Evolutionary conservation across 2,888 invertebrate species (phyloP).

Genomic region (Agrilus cyanescens): DNA sequence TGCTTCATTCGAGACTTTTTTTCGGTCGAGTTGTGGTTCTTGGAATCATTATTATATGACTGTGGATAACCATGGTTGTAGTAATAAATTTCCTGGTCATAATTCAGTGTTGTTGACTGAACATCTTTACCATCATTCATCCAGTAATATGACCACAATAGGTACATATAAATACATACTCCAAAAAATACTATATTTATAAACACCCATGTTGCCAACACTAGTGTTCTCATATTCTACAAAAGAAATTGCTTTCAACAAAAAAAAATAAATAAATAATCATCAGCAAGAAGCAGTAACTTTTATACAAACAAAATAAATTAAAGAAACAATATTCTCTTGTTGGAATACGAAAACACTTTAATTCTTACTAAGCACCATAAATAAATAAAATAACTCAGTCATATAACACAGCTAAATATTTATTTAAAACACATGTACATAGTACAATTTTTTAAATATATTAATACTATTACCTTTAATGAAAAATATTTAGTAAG

Average conservation of each 20-base stretch:
- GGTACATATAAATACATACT: conserved; percentile 59
- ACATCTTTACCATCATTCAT: conserved; percentile 47
- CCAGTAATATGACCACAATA: conserved; percentile 65
- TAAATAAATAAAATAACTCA: too few relatives aligned
- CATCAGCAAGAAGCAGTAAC: too few relatives aligned
- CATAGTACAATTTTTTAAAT: too few relatives aligned
- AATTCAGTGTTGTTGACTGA: conserved; percentile 33
- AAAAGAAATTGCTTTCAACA: conserved; percentile 1
- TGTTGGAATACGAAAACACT: too few relatives aligned
- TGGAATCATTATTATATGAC: conserved; percentile 18
- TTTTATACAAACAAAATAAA: too few relatives aligned
- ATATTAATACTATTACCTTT: too few relatives aligned
- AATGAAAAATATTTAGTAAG: too few relatives aligned
- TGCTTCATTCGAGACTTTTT: conserved; percentile 27
- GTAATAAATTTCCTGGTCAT: conserved; percentile 34
- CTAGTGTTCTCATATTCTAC: conserved; percentile 48
- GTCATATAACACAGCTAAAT: too few relatives aligned
- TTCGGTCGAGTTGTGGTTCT: conserved; percentile 15
- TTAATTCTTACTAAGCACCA: too few relatives aligned
- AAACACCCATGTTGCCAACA: conserved; percentile 59
- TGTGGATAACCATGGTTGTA: conserved; percentile 32
- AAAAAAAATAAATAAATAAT: too few relatives aligned
- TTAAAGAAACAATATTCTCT: too few relatives aligned
- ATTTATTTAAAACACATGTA: too few relatives aligned
- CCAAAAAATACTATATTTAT: conserved; percentile 58